These are phyloP conservation scores for Acronicta leporina DNA, from an alignment of 2,888 invertebrate species.

Conservation along the genomic window DNA sequence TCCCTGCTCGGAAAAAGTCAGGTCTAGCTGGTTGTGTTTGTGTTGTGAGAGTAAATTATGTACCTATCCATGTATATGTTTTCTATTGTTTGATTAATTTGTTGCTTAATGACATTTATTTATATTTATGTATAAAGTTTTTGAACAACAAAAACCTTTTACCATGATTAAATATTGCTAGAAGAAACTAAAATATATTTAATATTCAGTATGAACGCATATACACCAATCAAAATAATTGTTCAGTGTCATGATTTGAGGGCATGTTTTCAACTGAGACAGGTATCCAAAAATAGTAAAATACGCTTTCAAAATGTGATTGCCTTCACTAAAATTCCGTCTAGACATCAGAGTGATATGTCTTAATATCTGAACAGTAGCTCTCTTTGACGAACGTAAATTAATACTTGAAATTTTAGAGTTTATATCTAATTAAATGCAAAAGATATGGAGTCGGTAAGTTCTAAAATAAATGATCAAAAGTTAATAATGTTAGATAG, in stretches of 20 bases:
- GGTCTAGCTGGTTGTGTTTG: too few relatives aligned
- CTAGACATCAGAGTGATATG: constrained; percentile 36
- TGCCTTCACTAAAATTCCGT: constrained; percentile 8
- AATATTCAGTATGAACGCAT: too few relatives aligned
- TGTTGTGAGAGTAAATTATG: too few relatives aligned
- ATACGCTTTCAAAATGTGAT: constrained; percentile 12
- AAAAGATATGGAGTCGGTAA: constrained; percentile 43
- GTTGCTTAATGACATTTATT: too few relatives aligned
- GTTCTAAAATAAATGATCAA: constrained; percentile 45
- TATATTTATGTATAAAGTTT: too few relatives aligned
- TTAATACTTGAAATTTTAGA: constrained; percentile 42
- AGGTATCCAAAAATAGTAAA: constrained; percentile 12
- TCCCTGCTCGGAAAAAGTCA: too few relatives aligned
- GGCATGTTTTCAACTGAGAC: not conserved
- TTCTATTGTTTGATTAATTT: too few relatives aligned
- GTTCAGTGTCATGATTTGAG: not conserved
- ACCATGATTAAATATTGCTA: too few relatives aligned
- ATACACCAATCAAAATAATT: not conserved
- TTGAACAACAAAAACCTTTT: too few relatives aligned
- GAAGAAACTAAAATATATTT: too few relatives aligned
- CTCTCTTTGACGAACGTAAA: constrained; percentile 44
- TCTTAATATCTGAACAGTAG: constrained; percentile 27
- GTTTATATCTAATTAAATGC: constrained; percentile 44
- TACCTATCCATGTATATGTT: too few relatives aligned
- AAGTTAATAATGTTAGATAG: constrained; percentile 47